A percentile compares a stretch with the other conserved stretches of the same genome.
Evolutionary conservation across 2,113 vertebrate genomes (phyloP).

Genomic region (Pluvianellus socialis): DNA sequence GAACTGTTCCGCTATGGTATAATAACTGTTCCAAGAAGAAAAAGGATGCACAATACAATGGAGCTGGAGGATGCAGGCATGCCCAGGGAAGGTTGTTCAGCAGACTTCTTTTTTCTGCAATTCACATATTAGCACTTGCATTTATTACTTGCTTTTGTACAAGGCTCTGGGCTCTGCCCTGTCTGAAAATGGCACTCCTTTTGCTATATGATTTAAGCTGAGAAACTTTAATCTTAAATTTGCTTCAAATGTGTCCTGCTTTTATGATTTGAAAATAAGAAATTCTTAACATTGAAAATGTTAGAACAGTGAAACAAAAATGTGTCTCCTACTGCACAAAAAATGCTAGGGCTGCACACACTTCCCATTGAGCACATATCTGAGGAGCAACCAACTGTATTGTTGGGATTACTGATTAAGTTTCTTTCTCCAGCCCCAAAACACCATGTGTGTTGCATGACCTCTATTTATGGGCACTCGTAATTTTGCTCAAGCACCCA

Average conservation of each 20-base stretch:
- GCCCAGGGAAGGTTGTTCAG: not conserved
- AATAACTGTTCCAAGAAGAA: not conserved
- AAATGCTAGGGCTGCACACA: rapidly evolving
- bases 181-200: not conserved
- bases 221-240: not conserved
- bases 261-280: not conserved
- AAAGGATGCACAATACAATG: rapidly evolving
- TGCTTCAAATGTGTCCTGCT: not conserved
- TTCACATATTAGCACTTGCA: not conserved
- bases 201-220: not conserved
- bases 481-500: not conserved
- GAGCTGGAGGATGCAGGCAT: not conserved
- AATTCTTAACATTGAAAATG: not conserved
- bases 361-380: not conserved
- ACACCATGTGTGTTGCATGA: not conserved
- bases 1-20: not conserved
- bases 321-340: not conserved
- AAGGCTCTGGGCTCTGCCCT: not conserved
- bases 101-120: not conserved
- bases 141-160: not conserved
- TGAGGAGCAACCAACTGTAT: not conserved
- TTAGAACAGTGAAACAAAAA: not conserved
- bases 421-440: not conserved
- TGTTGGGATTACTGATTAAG: not conserved
- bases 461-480: not conserved